Evolutionary conservation across 1,140 invertebrate genomes (phyloP).

Genomic region (Delia radicum): DNA sequence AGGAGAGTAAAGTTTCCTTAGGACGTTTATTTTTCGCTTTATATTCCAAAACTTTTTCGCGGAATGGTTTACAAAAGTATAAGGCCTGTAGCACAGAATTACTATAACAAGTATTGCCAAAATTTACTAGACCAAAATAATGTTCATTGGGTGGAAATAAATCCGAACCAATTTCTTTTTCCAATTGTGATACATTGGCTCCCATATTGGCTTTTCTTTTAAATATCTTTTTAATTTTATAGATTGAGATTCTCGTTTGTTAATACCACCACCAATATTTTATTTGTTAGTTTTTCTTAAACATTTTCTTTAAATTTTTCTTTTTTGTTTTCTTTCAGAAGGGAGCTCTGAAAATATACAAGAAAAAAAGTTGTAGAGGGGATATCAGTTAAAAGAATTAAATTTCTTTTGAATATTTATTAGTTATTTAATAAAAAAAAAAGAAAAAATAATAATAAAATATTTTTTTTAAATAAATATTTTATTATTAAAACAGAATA

Average conservation of each 20-base stretch:
- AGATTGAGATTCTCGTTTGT: constrained; percentile 2
- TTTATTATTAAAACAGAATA: constrained; percentile 16
- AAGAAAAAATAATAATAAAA: neutral
- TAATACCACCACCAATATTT: neutral
- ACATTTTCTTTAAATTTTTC: neutral
- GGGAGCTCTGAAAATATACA: constrained; percentile 6
- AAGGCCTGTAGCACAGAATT: constrained; percentile 99
- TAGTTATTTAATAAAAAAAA: constrained; percentile 6
- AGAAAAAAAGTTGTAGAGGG: constrained; percentile 21
- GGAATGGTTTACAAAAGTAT: constrained; percentile 98
- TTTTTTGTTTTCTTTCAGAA: neutral
- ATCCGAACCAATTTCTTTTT: constrained; percentile 96
- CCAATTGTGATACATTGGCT: constrained; percentile 95
- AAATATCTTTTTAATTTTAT: neutral
- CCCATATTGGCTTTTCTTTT: constrained; percentile 61
- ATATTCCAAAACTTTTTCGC: constrained; percentile 97
- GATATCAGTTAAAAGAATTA: constrained; percentile 11
- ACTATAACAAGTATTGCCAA: constrained; percentile 99
- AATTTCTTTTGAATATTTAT: constrained; percentile 20
- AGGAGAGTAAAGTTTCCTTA: constrained; percentile 96
- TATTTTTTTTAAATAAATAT: constrained; percentile 5
- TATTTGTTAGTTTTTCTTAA: neutral
- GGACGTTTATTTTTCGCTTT: constrained; percentile 97
- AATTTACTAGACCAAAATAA: constrained; percentile 98
- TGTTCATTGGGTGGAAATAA: constrained; percentile 97